Evolutionary conservation across 2,888 invertebrate genomes (phyloP).

Genomic region (Metacarcinus magister): DNA sequence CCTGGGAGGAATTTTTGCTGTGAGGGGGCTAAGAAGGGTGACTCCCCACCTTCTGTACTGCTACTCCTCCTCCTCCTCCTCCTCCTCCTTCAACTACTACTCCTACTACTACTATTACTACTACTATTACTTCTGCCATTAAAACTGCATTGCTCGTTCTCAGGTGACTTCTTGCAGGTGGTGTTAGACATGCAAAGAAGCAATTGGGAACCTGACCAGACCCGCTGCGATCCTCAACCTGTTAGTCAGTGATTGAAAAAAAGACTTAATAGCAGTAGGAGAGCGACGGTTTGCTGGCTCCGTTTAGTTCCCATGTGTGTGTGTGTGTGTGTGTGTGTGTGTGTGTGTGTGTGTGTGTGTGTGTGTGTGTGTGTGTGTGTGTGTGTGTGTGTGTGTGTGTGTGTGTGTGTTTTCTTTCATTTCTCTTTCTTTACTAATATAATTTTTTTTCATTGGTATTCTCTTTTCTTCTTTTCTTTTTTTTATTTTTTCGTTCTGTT

Average conservation of each 20-base stretch:
- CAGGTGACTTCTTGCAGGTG: not conserved
- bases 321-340: constrained; percentile 26
- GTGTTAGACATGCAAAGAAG: not conserved
- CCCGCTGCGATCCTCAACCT: not conserved
- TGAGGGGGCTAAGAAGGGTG: not conserved
- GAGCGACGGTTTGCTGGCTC: not conserved
- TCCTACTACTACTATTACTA: not conserved
- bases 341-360: not conserved
- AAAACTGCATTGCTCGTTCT: no score
- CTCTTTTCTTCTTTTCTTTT: not conserved
- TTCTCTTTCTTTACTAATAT: no score
- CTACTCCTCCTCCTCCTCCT: not conserved
- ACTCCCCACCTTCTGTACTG: not conserved
- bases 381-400: constrained; percentile 26
- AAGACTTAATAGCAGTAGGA: not conserved
- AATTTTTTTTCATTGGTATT: not conserved
- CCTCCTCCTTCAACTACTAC: not conserved
- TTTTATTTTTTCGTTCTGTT: not conserved
- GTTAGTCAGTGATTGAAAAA: not conserved
- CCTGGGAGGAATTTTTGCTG: constrained; percentile 33
- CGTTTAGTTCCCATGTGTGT: not conserved
- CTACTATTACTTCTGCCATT: not conserved
- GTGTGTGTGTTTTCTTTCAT: not conserved
- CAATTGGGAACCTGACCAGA: not conserved
- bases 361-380: not conserved